A percentile compares a stretch with the other conserved stretches of the same genome.
Conservation (phyloP, 1,140 invertebrate genomes). For the Neotoxoptera formosana region DNA sequence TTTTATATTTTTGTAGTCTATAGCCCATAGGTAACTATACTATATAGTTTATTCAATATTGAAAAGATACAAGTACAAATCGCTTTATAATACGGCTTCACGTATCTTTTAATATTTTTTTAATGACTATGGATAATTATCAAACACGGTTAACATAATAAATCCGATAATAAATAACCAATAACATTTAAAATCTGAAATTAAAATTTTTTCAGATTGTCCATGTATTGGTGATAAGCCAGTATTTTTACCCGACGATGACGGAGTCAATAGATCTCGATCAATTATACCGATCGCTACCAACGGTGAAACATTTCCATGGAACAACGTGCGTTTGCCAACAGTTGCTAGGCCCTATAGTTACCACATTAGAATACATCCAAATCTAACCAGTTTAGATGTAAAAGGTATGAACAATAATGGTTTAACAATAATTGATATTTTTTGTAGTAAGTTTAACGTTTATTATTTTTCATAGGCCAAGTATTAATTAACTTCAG, state of each 20-base stretch:
- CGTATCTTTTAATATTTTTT: neutral
- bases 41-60: neutral
- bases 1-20: too few species aligned
- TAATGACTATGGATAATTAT: neutral
- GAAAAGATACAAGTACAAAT: neutral
- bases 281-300: slow-evolving; percentile 72
- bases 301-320: slow-evolving; percentile 81
- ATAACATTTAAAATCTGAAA: too few species aligned
- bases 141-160: neutral
- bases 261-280: slow-evolving; percentile 68
- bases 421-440: neutral
- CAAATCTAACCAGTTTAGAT: slow-evolving; percentile 89
- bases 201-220: slow-evolving; percentile 71
- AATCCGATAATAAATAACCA: neutral
- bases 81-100: neutral
- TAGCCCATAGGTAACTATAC: neutral
- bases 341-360: slow-evolving; percentile 78
- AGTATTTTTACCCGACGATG: slow-evolving; percentile 70
- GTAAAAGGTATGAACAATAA: slow-evolving; percentile 74
- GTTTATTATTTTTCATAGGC: slow-evolving; percentile 67
- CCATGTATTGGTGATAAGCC: slow-evolving; percentile 75
- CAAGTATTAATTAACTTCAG: slow-evolving; percentile 85
- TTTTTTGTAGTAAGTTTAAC: neutral
- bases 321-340: slow-evolving; percentile 87
- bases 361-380: slow-evolving; percentile 91